Percentiles rank a stretch among this genome's conserved stretches.
Conservation (phyloP, 2,888 invertebrate genomes). For the Hydraecia micacea region DNA sequence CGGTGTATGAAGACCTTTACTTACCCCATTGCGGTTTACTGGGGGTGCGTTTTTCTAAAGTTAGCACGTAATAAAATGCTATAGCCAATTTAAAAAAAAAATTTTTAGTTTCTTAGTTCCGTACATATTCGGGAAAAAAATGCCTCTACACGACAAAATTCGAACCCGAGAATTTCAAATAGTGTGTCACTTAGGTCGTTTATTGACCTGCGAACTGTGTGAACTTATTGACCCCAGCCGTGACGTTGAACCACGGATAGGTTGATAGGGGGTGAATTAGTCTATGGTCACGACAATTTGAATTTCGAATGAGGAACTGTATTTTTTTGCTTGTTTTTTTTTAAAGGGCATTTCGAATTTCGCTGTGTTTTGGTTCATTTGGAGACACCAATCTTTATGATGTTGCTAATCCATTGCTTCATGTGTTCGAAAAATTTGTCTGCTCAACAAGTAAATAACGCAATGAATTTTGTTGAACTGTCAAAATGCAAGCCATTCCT, state of each 20-base stretch:
- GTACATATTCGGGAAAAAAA: slow-evolving; percentile 5
- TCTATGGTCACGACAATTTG: slow-evolving; percentile 42
- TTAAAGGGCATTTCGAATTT: not conserved
- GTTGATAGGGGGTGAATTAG: slow-evolving; percentile 48
- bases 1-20: not conserved
- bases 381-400: not conserved
- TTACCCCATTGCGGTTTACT: not conserved
- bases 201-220: slow-evolving; percentile 75
- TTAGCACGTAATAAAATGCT: not conserved
- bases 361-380: not conserved
- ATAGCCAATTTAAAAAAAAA: not conserved
- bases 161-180: slow-evolving; percentile 72
- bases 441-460: not conserved
- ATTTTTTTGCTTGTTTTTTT: not conserved
- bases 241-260: slow-evolving; percentile 54
- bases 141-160: slow-evolving; percentile 25
- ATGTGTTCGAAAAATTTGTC: not conserved
- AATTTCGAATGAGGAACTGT: slow-evolving; percentile 26
- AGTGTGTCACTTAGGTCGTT: slow-evolving; percentile 68
- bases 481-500: not conserved
- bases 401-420: not conserved
- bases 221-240: slow-evolving; percentile 67
- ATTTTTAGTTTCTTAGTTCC: not conserved
- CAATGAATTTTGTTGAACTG: not conserved
- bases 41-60: not conserved